Conservation (phyloP, 2,888 invertebrate genomes). For the Endomychus coccineus region DNA sequence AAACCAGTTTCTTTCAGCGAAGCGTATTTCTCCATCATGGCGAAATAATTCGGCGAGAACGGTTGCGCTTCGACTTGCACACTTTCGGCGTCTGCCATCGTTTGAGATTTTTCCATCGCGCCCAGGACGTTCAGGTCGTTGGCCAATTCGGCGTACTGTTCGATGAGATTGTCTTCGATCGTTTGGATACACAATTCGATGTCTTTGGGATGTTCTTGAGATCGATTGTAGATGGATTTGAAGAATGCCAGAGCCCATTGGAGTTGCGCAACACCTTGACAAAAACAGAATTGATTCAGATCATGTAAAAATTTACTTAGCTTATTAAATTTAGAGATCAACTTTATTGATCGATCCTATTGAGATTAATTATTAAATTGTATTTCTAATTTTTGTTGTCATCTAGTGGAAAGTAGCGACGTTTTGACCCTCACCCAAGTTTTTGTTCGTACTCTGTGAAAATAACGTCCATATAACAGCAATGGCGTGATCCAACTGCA, state of each 20-base stretch:
- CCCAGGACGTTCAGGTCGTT: conserved; percentile 17
- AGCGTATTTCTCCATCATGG: conserved; percentile 26
- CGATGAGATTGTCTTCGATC: conserved; percentile 39
- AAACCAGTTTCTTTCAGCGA: conserved; percentile 4
- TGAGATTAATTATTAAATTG: no score
- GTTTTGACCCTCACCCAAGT: conserved; percentile 11
- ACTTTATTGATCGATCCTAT: no score
- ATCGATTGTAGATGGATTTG: conserved; percentile 34
- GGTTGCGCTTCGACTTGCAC: conserved; percentile 26
- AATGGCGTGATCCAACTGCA: conserved; percentile 42
- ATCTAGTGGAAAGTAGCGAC: no score
- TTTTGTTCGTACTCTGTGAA: conserved; percentile 26
- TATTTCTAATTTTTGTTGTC: no score
- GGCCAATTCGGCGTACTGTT: conserved; percentile 36
- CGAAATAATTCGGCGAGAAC: conserved; percentile 37
- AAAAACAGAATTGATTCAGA: neutral
- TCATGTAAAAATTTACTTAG: neutral
- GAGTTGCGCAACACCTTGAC: conserved; percentile 40
- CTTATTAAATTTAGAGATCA: no score
- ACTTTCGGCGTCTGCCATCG: conserved; percentile 5
- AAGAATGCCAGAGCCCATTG: conserved; percentile 43
- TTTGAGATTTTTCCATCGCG: conserved; percentile 9
- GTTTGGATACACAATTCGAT: conserved; percentile 38
- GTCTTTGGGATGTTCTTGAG: conserved; percentile 38
- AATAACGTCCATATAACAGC: conserved; percentile 44